phyloP scores from a whole-genome alignment of 2,113 vertebrate genomes.

The Phalacrocorax aristotelis region DNA sequence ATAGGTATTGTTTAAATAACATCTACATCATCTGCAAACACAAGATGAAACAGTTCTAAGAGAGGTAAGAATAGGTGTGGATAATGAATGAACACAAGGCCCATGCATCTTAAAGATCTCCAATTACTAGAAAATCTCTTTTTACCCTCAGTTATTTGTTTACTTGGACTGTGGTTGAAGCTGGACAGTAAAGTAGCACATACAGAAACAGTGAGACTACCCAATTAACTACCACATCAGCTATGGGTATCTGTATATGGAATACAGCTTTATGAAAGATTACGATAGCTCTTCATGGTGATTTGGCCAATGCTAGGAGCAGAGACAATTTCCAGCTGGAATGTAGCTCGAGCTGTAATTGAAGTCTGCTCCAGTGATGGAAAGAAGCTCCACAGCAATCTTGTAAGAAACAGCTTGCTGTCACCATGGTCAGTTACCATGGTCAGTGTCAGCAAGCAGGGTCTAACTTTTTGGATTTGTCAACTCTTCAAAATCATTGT shows the following conservation, averaged over 20 bases:
- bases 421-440: background rate
- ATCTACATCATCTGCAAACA: background rate
- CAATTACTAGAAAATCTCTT: background rate
- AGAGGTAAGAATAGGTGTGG: background rate
- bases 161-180: background rate
- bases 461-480: background rate
- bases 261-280: background rate
- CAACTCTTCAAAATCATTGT: background rate
- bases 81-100: background rate
- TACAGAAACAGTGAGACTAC: background rate
- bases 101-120: background rate
- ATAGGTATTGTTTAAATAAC: background rate
- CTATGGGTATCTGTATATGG: background rate
- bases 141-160: background rate
- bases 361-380: background rate
- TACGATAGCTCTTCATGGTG: background rate
- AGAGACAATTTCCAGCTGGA: background rate
- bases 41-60: background rate
- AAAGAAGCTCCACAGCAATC: background rate
- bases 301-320: background rate
- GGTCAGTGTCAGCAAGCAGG: background rate
- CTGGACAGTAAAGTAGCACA: background rate
- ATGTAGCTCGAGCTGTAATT: background rate
- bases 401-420: background rate
- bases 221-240: background rate